A percentile compares a stretch with the other conserved stretches of the same genome.
phyloP scores from a whole-genome alignment of 2,888 invertebrate species.

The Sialis fuliginosa region DNA sequence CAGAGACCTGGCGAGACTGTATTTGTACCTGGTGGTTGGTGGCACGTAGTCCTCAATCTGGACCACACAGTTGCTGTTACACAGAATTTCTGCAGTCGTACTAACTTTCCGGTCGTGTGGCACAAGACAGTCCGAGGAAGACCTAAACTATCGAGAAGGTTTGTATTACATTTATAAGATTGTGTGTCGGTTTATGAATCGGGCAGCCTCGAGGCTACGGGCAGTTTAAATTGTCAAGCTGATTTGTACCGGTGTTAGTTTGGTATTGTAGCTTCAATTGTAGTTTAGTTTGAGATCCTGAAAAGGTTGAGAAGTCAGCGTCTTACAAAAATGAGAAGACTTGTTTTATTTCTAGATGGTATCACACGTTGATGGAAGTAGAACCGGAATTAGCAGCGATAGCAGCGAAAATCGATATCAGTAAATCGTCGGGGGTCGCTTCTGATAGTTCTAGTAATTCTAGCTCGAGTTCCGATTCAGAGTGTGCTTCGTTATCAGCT shows the following conservation, averaged over 20 bases:
- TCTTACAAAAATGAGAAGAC: neutral
- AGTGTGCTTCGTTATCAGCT: slow-evolving; percentile 23
- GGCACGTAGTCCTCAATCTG: slow-evolving; percentile 97
- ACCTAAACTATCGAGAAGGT: slow-evolving; percentile 88
- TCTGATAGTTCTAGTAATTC: slow-evolving; percentile 89
- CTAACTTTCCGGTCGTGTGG: slow-evolving; percentile 96
- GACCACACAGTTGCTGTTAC: slow-evolving; percentile 95
- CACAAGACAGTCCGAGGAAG: slow-evolving; percentile 92
- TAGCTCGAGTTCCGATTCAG: slow-evolving; percentile 46
- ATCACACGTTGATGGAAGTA: slow-evolving; percentile 30
- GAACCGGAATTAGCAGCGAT: slow-evolving; percentile 61
- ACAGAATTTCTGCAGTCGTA: slow-evolving; percentile 91
- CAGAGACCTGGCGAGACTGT: slow-evolving; percentile 95
- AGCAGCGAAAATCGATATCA: slow-evolving; percentile 71
- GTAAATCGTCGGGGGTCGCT: slow-evolving; percentile 73
- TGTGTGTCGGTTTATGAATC: no score
- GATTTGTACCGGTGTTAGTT: no score
- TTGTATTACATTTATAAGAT: slow-evolving; percentile 33
- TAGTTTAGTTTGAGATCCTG: no score
- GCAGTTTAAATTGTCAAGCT: no score
- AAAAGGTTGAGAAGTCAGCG: neutral
- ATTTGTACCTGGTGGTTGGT: slow-evolving; percentile 98
- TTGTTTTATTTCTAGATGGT: slow-evolving; percentile 1
- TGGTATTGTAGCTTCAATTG: no score
- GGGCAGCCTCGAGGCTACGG: no score